Evolutionary conservation across 2,113 vertebrate genomes (phyloP), one percentile per base, ranked within the genome.

Genomic region (Plestiodon gilberti): DNA sequence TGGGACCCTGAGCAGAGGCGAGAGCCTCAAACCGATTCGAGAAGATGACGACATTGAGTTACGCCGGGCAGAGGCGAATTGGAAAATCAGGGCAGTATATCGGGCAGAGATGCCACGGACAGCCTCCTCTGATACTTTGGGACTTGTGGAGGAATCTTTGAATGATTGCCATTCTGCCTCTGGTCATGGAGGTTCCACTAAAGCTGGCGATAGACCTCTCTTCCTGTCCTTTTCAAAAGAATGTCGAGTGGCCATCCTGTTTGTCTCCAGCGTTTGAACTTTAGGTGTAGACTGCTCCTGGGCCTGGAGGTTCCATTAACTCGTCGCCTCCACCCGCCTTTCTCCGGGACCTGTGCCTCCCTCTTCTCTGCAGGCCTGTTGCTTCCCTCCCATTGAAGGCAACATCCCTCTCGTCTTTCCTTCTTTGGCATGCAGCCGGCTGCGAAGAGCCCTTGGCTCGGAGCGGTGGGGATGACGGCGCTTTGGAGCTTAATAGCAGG

Each of bases 401-500:
- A 10, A 22, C 85, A 6, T 67, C 4, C 25, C 6, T n/a, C 43
- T 18, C 35, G 18, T 30, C 74, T n/a, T 25, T 33, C 55, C 23
- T 14, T n/a, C 9, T 70, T 22, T 43, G 65, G 55, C 18, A 30
- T 2, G 30, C 22, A 55, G 43, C 43, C 3, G 48, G 48, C 62
- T 35, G 81, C 1, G 0, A 55, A 62, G 55, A 88, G 33, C 23
- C n/a, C 8, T 28, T 35, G 48, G 23, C 35, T 80, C 14, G 5
- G 48, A 33, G 10, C 1, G 10, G 25, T 1, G 48, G 83, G 71
- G 52, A 78, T 23, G 55, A 33, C 62, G 75, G 77, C 20, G 33
- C 82, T 43, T 20, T 91, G 81, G 52, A 2, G 2, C 88, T 88
- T 71, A 33, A 40, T 15, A 52, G 33, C 40, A 83, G 88, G 61